Evolutionary conservation across 2,113 vertebrate genomes (phyloP).

Genomic region (Nymphicus hollandicus): DNA sequence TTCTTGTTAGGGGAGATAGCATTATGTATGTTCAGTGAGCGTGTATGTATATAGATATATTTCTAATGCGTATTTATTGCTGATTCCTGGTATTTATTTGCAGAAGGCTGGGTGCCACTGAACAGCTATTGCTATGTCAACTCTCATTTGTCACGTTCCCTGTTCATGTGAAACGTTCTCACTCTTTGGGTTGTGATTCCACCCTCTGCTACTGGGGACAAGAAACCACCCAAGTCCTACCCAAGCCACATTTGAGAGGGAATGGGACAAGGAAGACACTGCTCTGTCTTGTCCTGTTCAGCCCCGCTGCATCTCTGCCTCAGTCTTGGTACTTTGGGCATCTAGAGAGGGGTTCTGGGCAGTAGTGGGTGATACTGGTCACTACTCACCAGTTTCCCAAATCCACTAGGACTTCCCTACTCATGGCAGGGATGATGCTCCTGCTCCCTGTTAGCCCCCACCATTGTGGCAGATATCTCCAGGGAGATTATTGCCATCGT

Average conservation of each 20-base stretch:
- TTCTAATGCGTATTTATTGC: not conserved
- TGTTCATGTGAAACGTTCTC: not conserved
- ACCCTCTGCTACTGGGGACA: not conserved
- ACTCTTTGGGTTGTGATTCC: fast-evolving
- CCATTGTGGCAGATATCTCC: not conserved
- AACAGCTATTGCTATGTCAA: not conserved
- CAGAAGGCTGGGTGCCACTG: not conserved
- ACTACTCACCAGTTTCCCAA: not conserved
- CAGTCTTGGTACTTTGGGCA: not conserved
- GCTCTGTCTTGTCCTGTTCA: not conserved
- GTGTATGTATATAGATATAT: not conserved
- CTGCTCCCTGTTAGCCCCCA: not conserved
- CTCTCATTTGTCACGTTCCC: not conserved
- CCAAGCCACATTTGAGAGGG: fast-evolving
- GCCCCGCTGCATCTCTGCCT: not conserved
- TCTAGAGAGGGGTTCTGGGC: not conserved
- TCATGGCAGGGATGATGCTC: not conserved
- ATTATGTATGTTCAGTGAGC: not conserved
- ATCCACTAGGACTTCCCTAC: not conserved
- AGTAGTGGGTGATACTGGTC: not conserved
- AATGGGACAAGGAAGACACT: not conserved
- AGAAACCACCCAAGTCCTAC: not conserved
- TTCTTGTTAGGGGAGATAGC: not conserved
- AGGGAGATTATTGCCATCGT: not conserved
- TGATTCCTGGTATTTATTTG: not conserved